Evolutionary conservation across 2,113 vertebrate species (phyloP).

Genomic region (Myocastor coypus): DNA sequence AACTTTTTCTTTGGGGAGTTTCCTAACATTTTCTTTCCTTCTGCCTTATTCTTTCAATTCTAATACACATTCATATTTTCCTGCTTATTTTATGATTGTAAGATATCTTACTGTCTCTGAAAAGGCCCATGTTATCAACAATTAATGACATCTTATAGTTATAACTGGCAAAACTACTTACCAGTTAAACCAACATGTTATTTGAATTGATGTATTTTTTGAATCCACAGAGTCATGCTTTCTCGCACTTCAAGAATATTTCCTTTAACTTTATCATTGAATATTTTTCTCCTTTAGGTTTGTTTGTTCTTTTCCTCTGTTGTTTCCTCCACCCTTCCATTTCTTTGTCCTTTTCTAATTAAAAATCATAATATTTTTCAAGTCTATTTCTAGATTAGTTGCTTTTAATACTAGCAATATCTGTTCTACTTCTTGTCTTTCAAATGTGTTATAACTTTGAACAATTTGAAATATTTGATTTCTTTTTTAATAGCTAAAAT

Average conservation of each 20-base stretch:
- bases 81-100: conserved; percentile 37
- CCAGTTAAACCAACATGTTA: not conserved
- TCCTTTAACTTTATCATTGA: conserved; percentile 17
- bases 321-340: not conserved
- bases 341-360: conserved; percentile 12
- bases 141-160: conserved; percentile 9
- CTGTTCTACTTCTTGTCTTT: conserved; percentile 14
- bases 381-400: not conserved
- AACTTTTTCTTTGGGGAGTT: not conserved
- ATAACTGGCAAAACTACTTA: conserved; percentile 14
- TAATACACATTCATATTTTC: conserved; percentile 39
- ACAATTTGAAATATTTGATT: conserved; percentile 14
- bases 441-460: not conserved
- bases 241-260: conserved; percentile 30
- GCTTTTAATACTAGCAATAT: conserved; percentile 19
- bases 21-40: conserved; percentile 57
- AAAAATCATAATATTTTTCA: not conserved
- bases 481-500: not conserved
- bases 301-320: not conserved
- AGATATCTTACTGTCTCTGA: conserved; percentile 50
- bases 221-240: conserved; percentile 11
- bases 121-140: not conserved
- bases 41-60: conserved; percentile 16
- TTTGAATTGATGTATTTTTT: conserved; percentile 5
- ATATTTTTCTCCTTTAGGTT: conserved; percentile 8